Evolutionary conservation across 92 coral and sea anemone species (phyloP).

Genomic region (Zoanthus solanderi): DNA sequence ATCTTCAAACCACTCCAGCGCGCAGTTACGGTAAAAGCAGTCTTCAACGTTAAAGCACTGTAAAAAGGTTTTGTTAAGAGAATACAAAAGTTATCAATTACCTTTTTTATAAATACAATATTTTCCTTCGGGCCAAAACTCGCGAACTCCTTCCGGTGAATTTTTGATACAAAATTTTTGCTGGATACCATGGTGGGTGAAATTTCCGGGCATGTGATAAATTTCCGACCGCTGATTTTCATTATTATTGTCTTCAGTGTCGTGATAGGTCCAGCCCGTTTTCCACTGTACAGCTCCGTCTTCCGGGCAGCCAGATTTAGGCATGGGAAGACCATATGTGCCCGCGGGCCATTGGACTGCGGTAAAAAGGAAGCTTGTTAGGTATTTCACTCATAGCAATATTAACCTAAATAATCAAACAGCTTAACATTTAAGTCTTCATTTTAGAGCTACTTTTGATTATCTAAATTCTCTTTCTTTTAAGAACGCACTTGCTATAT

Average conservation of each 20-base stretch:
- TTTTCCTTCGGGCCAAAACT: conserved; percentile 99
- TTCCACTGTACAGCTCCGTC: conserved; percentile 89
- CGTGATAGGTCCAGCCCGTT: conserved; percentile 96
- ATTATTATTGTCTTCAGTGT: conserved; percentile 97
- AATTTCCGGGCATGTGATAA: conserved; percentile 98
- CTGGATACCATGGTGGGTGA: conserved; percentile 96
- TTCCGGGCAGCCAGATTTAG: conserved; percentile 88
- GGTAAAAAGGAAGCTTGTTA: not conserved
- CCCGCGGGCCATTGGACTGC: conserved; percentile 98
- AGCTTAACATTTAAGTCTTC: too few relatives aligned
- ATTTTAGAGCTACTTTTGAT: too few relatives aligned
- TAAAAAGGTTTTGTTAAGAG: not conserved
- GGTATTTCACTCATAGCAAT: not conserved
- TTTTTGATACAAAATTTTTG: conserved; percentile 95
- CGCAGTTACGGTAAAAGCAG: too few relatives aligned
- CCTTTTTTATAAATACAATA: conserved; percentile 98
- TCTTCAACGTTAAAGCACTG: not conserved
- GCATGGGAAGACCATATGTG: conserved; percentile 97
- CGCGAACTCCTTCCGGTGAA: conserved; percentile 87
- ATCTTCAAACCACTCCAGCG: too few relatives aligned
- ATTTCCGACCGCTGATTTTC: conserved; percentile 94
- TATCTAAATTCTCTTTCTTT: too few relatives aligned
- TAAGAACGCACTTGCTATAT: too few relatives aligned
- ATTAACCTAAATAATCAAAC: too few relatives aligned
- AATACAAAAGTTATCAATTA: not conserved